These are phyloP conservation scores for Spondyliosoma cantharus DNA, from an alignment of 2,797 vertebrate genomes.

Conservation along the genomic window DNA sequence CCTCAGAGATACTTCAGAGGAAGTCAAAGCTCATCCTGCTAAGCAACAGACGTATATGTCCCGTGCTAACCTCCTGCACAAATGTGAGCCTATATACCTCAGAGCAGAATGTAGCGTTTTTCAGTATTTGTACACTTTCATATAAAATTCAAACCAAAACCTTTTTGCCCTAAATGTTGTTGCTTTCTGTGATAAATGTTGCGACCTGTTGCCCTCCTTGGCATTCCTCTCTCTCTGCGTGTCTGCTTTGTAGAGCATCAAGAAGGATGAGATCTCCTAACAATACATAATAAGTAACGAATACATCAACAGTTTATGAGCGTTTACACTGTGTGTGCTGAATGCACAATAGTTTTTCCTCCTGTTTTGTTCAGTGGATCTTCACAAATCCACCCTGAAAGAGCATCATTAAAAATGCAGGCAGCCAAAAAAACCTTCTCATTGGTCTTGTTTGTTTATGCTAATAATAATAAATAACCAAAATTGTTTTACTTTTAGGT, in stretches of 20 bases:
- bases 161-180: not conserved
- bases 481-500: conserved; percentile 7
- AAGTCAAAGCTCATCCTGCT: conserved; percentile 59
- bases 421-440: conserved; percentile 1
- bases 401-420: conserved; percentile 15
- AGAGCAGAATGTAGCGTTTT: not conserved
- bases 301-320: conserved; percentile 8
- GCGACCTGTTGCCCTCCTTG: conserved; percentile 8
- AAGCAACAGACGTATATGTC: conserved; percentile 49
- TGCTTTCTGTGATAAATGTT: conserved; percentile 13
- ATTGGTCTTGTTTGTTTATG: conserved; percentile 12
- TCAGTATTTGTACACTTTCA: not conserved
- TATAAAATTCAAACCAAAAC: not conserved
- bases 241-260: conserved; percentile 8
- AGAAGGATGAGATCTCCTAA: conserved; percentile 4
- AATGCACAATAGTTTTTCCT: conserved; percentile 5
- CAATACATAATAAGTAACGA: conserved; percentile 13
- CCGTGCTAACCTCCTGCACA: conserved; percentile 29
- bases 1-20: conserved; percentile 70
- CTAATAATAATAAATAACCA: conserved; percentile 19
- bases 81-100: conserved; percentile 1
- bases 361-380: not conserved
- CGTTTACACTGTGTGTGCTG: conserved; percentile 1
- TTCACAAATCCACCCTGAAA: not conserved
- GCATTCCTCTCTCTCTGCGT: not conserved